Base-by-base conservation (phyloP, 1,140 invertebrate genomes). In the Pinna nobilis region DNA sequence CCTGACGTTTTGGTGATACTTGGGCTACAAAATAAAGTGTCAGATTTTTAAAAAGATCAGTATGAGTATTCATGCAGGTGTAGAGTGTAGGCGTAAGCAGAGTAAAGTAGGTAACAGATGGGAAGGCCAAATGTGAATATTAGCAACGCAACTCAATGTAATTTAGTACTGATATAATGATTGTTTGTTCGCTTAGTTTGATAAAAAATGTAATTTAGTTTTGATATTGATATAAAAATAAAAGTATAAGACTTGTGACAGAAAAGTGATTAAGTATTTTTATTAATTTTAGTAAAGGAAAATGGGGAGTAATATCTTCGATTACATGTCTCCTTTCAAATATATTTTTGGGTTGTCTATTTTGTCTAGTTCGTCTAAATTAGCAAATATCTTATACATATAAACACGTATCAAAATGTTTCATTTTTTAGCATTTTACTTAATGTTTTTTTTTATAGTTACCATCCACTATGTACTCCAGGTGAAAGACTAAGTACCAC, bases 401-500 rank as follows among this genome's bases (percentile, higher is more conserved):
- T 23, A 20, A 25, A 0, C 25, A 25, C 20, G 32, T 15, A 15
- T 18, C 20, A 20, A 20, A 47, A 47, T 47, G 20, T 1, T 18
- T 18, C 15, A 47, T 47, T 47, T 18, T 3, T 13, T n/a, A 44
- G 41, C n/a, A 47, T 47, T 20, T 47, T 3, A 18, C 20, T 47
- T 18, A 18, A 47, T 18, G 15, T 15, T 47, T 15, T 20, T 3
- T 3, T 47, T 18, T 20, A 47, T 47, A 20, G 30, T 7, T 25
- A 59, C 55, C 55, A 59, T 15, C 30, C 30, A 35, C 37, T 20
- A 7, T 59, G 28, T 9, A 59, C 30, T 35, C 55, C 55, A 59
- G 55, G 55, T 33, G 55, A 59, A n/a, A 59, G 20, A 15, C 30
- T 59, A 18, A 59, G 32, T 33, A 59, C 28, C 6, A 59, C n/a